These are phyloP conservation scores for Scelioninae gen. 2 DNA, from an alignment of 2,888 invertebrate genomes.

Conservation along the genomic window DNA sequence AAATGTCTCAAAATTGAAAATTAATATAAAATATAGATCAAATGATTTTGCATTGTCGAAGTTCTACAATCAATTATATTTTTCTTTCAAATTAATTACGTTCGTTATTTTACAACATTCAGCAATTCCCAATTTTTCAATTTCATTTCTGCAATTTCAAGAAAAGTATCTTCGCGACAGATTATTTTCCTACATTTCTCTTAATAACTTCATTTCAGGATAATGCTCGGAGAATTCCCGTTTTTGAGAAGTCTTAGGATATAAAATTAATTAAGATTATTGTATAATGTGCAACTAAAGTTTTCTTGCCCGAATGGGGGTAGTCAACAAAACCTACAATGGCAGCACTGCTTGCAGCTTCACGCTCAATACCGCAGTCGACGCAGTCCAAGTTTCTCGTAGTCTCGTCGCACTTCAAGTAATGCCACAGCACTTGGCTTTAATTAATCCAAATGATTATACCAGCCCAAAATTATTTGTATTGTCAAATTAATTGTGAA, in stretches of 20 bases:
- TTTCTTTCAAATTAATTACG: no score
- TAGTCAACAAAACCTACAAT: conserved; percentile 52
- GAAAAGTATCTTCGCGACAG: no score
- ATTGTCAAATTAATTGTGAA: conserved; percentile 70
- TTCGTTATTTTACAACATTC: no score
- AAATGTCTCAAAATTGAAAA: no score
- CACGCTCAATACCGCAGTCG: conserved; percentile 50
- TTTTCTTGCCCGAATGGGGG: conserved; percentile 32
- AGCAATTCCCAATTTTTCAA: no score
- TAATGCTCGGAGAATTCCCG: no score
- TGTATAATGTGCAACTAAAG: conserved; percentile 40
- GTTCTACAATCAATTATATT: no score
- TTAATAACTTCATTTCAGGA: no score
- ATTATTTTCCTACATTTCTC: no score
- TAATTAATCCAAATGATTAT: conserved; percentile 73
- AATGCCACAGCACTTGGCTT: conserved; percentile 64
- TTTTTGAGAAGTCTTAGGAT: neutral
- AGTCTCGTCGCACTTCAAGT: conserved; percentile 60
- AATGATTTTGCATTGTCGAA: no score
- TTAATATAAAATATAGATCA: no score
- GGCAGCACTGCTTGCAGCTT: conserved; percentile 52
- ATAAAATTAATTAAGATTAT: conserved; percentile 47
- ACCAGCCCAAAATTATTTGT: conserved; percentile 67
- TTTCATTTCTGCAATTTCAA: no score
- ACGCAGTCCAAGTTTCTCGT: conserved; percentile 56